Percentiles rank a stretch among this genome's conserved stretches.
These are phyloP conservation scores for Phaenicophaeus curvirostris DNA, from an alignment of 2,797 vertebrate genomes.

Conservation along the genomic window DNA sequence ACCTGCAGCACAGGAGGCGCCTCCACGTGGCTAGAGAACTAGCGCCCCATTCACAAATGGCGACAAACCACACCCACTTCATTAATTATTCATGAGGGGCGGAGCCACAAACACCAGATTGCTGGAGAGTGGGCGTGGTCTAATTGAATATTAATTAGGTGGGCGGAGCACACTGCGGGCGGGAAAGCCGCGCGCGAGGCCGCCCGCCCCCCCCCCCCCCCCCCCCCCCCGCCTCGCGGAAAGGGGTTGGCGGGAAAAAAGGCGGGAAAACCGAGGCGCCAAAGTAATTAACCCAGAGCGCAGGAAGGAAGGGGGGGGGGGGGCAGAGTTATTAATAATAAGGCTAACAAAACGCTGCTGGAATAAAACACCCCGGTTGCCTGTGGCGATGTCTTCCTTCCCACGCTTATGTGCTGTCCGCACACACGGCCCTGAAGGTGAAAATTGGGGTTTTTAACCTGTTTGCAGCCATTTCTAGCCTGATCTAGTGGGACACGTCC, in stretches of 20 bases:
- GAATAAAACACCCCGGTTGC: not conserved
- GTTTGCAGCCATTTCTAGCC: not conserved
- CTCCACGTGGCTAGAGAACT: too few relatives aligned
- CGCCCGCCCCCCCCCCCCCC: not conserved
- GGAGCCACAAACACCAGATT: too few relatives aligned
- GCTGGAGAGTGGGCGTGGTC: too few relatives aligned
- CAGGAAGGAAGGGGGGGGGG: accelerated
- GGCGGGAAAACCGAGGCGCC: not conserved
- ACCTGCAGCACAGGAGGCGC: too few relatives aligned
- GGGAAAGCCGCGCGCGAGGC: not conserved
- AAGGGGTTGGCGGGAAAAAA: too few relatives aligned
- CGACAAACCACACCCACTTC: accelerated
- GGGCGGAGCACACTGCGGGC: not conserved
- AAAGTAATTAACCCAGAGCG: not conserved
- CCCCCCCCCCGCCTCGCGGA: too few relatives aligned
- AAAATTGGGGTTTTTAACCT: not conserved
- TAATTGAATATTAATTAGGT: not conserved
- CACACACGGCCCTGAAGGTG: accelerated
- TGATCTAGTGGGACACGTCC: too few relatives aligned
- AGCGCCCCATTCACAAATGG: too few relatives aligned
- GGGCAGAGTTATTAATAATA: too few relatives aligned
- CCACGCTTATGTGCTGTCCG: accelerated
- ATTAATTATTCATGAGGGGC: not conserved
- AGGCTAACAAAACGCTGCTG: accelerated
- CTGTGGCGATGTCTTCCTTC: not conserved